Base-by-base conservation (phyloP, 2,888 invertebrate genomes). In the Parnassius orleans region DNA sequence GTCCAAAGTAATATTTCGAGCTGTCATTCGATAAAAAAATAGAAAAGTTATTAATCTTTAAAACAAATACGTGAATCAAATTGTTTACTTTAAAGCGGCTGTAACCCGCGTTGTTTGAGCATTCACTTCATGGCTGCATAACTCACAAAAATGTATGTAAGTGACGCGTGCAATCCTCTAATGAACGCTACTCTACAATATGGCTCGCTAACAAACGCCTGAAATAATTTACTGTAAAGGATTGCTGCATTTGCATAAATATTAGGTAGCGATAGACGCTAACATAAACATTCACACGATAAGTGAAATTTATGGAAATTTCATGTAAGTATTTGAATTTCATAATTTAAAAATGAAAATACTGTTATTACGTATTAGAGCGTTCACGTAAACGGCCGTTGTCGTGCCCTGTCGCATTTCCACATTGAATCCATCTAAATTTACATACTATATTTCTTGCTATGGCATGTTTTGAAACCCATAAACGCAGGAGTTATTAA, bases 211-310 rank as follows among this genome's bases (percentile, higher is more conserved):
- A 85, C 83, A 84, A 82, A 83, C 82, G 77, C 76, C 82, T 79
- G 76, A 84, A 84, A 87, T 85, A 87, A 86, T 86, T 87, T 80
- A 87, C 78, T 77, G 77, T 80, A 78, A 86, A 85, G 81, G 82
- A 84, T 84, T 83, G 83, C 75, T 79, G 73, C 81, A 83, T 86
- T 85, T 80, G 79, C 86, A 87, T 85, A 87, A 87, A 84, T 85
- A 85, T 85, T 76, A 73, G 72, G 86, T 83, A 81, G 79, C 73
- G 73, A 73, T 73, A 74, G 73, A 70, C 68, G 83, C 79, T 77
- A 83, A 85, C 86, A 86, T 87, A 87, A 88, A 87, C 81, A 84
- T 82, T 78, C 79, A 83, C 84, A 81, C 86, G 88, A 87, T 88
- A 87, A 86, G 80, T 80, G 70, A 76, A 83, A 86, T 87, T 86